Evolutionary conservation across 37 sponge, comb jelly and placozoan species (phyloP).

Genomic region (Beroe forskalii): DNA sequence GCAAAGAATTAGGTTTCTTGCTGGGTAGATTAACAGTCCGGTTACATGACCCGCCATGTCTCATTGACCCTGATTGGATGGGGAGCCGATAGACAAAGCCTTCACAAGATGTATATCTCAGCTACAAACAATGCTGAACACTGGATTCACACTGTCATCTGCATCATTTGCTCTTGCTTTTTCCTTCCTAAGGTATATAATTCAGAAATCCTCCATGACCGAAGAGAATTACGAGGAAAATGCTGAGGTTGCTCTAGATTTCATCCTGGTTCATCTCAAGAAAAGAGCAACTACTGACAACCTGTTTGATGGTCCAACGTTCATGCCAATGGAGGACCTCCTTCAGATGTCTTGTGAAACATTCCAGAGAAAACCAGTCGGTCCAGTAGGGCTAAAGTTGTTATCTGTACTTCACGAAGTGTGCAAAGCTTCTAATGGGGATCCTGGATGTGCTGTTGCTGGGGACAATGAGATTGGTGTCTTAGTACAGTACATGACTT

Average conservation of each 20-base stretch:
- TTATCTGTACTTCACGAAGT: constrained; percentile 34
- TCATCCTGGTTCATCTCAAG: constrained; percentile 21
- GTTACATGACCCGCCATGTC: constrained; percentile 37
- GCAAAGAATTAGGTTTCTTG: constrained; percentile 9
- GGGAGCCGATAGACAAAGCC: constrained; percentile 8
- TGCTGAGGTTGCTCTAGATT: constrained; percentile 45
- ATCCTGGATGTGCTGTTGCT: constrained; percentile 19
- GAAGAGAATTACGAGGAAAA: constrained; percentile 39
- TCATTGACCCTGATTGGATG: constrained; percentile 46
- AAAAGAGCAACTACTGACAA: constrained; percentile 41
- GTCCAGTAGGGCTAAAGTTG: constrained; percentile 19
- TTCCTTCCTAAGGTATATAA: constrained; percentile 49
- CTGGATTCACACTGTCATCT: constrained; percentile 56
- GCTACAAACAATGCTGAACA: not conserved
- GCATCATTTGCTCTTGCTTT: constrained; percentile 50
- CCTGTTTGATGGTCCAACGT: constrained; percentile 59
- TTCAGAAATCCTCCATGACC: not conserved
- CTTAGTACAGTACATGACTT: constrained; percentile 13
- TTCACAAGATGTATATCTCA: constrained; percentile 10
- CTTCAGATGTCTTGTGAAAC: constrained; percentile 50
- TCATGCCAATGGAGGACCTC: constrained; percentile 46
- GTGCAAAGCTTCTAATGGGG: constrained; percentile 40
- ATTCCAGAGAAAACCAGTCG: constrained; percentile 48
- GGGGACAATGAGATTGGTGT: constrained; percentile 32
- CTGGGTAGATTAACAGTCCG: constrained; percentile 45